phyloP scores from a whole-genome alignment of 2,888 invertebrate genomes.

The Mantis religiosa region DNA sequence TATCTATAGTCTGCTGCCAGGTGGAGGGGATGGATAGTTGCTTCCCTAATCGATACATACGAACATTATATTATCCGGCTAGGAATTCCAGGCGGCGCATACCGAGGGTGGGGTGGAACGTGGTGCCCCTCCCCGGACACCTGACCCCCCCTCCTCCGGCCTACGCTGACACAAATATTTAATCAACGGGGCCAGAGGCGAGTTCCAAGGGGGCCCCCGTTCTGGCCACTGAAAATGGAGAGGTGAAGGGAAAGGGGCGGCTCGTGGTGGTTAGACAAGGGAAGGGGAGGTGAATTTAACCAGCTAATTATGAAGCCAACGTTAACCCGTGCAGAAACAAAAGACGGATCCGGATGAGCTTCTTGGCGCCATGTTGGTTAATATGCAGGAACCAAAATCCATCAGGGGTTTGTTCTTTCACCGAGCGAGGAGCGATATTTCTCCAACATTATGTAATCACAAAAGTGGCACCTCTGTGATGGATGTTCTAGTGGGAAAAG shows the following conservation, averaged over 20 bases:
- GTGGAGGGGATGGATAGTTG: background rate
- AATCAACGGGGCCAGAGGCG: background rate
- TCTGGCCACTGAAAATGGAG: background rate
- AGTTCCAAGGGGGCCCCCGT: background rate
- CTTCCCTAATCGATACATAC: background rate
- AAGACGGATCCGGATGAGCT: background rate
- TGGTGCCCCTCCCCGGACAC: background rate
- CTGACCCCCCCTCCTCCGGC: background rate
- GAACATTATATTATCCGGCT: conserved; percentile 8
- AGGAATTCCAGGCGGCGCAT: conserved; percentile 8
- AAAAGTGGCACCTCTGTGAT: background rate
- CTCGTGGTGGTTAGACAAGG: background rate
- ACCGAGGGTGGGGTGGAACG: conserved; percentile 4
- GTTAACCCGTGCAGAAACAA: background rate
- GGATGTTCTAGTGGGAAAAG: background rate
- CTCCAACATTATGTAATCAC: background rate
- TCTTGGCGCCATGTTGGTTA: background rate
- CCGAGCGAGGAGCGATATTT: background rate
- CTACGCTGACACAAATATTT: conserved; percentile 11
- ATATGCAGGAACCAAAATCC: background rate
- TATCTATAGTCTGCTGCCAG: background rate
- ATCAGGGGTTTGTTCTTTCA: background rate
- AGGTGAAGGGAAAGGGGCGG: background rate
- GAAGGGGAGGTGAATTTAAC: background rate
- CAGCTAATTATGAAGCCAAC: background rate